Evolutionary conservation across 2,888 invertebrate genomes (phyloP).

Genomic region (Craniophora ligustri): DNA sequence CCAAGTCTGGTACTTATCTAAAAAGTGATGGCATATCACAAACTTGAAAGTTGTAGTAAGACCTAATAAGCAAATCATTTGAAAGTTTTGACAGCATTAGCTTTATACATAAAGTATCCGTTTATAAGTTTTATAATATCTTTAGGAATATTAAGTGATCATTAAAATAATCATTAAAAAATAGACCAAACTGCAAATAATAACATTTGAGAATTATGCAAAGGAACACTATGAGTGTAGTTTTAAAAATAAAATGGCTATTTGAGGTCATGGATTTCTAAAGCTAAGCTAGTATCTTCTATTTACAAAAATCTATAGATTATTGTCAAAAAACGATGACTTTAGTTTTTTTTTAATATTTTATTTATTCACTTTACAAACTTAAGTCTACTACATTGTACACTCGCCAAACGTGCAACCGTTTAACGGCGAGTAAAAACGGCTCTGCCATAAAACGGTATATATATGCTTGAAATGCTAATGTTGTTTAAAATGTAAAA

Average conservation of each 20-base stretch:
- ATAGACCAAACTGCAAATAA: not conserved
- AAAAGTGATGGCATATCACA: no score
- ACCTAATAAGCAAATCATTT: not conserved
- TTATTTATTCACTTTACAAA: no score
- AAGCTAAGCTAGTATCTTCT: conserved; percentile 35
- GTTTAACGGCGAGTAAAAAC: no score
- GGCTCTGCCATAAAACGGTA: conserved; percentile 21
- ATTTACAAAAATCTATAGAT: conserved; percentile 7
- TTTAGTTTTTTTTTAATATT: no score
- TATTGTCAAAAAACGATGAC: conserved; percentile 9
- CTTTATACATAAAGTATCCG: not conserved
- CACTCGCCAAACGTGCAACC: no score
- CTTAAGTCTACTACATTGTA: no score
- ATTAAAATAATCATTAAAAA: not conserved
- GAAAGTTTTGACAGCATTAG: not conserved
- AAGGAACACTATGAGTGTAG: conserved; percentile 8
- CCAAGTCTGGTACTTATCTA: no score
- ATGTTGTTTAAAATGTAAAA: conserved; percentile 25
- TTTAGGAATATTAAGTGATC: not conserved
- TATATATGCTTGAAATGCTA: conserved; percentile 30
- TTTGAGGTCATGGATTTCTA: conserved; percentile 46
- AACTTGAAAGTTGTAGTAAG: no score
- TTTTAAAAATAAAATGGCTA: conserved; percentile 12
- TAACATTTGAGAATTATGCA: conserved; percentile 8
- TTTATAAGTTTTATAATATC: not conserved